Percentiles rank a stretch among this genome's conserved stretches.
Conservation (phyloP, 2,113 vertebrate species). For the Dissostichus mawsoni region DNA sequence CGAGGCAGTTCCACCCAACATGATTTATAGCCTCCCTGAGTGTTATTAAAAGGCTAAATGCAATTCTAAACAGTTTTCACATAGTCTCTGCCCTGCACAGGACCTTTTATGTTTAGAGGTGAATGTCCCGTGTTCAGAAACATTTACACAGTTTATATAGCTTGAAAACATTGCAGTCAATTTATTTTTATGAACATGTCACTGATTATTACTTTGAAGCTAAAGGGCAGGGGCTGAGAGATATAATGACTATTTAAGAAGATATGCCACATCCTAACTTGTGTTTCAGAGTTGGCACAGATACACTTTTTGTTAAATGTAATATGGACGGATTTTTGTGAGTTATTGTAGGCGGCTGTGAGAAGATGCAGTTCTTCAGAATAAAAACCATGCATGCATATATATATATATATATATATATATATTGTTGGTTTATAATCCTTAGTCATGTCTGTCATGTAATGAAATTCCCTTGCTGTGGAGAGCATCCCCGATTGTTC, state of each 20-base stretch:
- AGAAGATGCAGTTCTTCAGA: too few species aligned
- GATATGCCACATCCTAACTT: neutral
- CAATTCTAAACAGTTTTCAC: conserved; percentile 72
- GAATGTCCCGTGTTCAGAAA: conserved; percentile 52
- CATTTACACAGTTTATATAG: conserved; percentile 61
- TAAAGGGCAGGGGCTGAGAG: conserved; percentile 2
- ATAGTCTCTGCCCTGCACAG: conserved; percentile 46
- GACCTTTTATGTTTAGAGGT: conserved; percentile 62
- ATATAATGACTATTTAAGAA: neutral
- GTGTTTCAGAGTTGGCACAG: neutral
- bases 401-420: neutral
- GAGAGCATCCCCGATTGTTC: conserved; percentile 4
- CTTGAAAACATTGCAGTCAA: conserved; percentile 55
- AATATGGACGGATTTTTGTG: neutral
- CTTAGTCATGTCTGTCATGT: conserved; percentile 6
- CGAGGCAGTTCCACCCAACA: conserved; percentile 65
- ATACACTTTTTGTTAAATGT: neutral
- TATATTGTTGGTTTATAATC: neutral
- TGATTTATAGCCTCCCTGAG: conserved; percentile 80
- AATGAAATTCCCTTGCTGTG: neutral
- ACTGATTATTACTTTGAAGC: conserved; percentile 50
- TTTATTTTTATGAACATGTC: conserved; percentile 63
- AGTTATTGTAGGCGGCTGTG: neutral
- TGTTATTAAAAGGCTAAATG: conserved; percentile 81
- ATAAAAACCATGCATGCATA: too few species aligned